Percentiles rank a stretch among this genome's conserved stretches.
Evolutionary conservation across 1,140 invertebrate species (phyloP).

Genomic region (Ceratina australensis): DNA sequence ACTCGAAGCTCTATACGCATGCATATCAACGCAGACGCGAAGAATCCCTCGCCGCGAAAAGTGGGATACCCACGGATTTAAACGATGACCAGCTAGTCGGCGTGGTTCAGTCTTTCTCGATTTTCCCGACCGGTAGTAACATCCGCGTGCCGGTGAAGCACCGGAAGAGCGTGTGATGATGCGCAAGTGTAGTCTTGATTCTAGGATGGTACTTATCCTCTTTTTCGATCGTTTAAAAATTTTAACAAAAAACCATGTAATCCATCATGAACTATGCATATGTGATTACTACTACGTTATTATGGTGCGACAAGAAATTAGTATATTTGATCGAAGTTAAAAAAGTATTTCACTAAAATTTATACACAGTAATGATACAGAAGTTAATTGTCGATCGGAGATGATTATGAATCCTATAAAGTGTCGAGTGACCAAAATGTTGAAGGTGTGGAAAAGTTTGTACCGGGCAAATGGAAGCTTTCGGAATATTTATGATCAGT

Average conservation of each 20-base stretch:
- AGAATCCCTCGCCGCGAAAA: conserved; percentile 9
- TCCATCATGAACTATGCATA: too few species aligned
- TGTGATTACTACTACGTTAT: too few species aligned
- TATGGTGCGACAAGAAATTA: too few species aligned
- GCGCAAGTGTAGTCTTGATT: conserved; percentile 68
- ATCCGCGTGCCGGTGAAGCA: neutral
- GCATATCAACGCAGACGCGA: neutral
- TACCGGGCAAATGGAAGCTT: neutral
- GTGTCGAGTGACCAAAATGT: too few species aligned
- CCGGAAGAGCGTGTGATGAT: conserved; percentile 24
- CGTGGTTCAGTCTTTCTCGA: conserved; percentile 36
- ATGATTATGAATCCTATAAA: too few species aligned
- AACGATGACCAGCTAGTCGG: conserved; percentile 23
- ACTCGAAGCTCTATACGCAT: neutral
- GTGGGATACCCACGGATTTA: conserved; percentile 46
- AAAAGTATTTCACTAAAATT: too few species aligned
- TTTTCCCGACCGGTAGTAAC: conserved; percentile 9
- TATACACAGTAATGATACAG: too few species aligned
- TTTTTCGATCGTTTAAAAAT: neutral
- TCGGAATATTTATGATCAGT: neutral
- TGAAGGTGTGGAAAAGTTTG: neutral
- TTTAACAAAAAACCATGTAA: neutral
- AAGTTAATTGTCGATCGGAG: too few species aligned
- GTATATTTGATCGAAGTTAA: too few species aligned
- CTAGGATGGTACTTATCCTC: conserved; percentile 59